These are phyloP conservation scores for Otus scops DNA, from an alignment of 2,797 vertebrate genomes.

Conservation along the genomic window DNA sequence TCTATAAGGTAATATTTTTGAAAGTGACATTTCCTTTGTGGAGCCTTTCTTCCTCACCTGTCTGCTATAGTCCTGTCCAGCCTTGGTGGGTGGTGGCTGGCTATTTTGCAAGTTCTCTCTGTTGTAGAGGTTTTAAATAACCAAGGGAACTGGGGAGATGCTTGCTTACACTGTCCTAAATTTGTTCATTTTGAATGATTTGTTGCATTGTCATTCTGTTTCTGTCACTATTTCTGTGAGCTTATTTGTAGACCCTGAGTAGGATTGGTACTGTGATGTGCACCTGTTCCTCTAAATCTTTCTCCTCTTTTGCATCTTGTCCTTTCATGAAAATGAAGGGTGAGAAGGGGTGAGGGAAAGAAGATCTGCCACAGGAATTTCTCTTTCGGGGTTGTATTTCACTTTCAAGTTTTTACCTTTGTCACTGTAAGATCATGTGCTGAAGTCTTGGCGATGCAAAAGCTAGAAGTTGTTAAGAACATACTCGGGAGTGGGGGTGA, in stretches of 20 bases:
- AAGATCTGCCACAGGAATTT: slow-evolving; percentile 53
- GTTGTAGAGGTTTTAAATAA: neutral
- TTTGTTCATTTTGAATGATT: neutral
- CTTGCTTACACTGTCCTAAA: neutral
- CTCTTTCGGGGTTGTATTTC: slow-evolving; percentile 56
- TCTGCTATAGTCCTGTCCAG: neutral
- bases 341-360: slow-evolving; percentile 59
- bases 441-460: neutral
- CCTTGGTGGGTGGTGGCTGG: neutral
- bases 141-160: neutral
- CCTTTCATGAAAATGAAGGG: slow-evolving; percentile 56
- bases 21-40: neutral
- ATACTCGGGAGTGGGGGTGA: neutral
- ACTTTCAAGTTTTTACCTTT: slow-evolving; percentile 56
- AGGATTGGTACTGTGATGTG: neutral
- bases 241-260: slow-evolving; percentile 14
- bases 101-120: neutral
- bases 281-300: slow-evolving; percentile 63
- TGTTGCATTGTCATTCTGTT: neutral
- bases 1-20: neutral
- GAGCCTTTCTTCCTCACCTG: neutral
- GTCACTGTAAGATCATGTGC: slow-evolving; percentile 36
- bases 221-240: neutral
- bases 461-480: slow-evolving; percentile 43
- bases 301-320: slow-evolving; percentile 52